Conservation (phyloP, 2,888 invertebrate species). For the Drosophila eohydei region DNA sequence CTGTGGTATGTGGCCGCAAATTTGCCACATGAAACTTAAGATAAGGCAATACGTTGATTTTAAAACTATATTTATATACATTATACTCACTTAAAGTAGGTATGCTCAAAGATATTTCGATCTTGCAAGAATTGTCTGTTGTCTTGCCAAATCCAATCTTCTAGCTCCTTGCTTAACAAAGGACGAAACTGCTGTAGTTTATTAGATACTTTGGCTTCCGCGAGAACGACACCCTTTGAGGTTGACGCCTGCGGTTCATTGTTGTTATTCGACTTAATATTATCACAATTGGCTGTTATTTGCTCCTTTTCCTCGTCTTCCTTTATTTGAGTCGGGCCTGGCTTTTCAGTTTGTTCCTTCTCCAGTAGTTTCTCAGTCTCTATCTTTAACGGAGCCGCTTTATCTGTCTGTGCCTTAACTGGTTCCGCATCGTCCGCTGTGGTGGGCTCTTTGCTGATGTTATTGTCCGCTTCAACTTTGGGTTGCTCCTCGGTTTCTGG, state of each 20-base stretch:
- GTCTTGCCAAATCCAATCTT: conserved; percentile 99
- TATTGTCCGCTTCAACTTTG: conserved; percentile 29
- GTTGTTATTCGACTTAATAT: conserved; percentile 71
- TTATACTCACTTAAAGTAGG: conserved; percentile 93
- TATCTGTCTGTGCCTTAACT: neutral
- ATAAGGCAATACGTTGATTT: neutral
- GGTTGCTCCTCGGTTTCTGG: conserved; percentile 37
- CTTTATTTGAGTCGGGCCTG: neutral
- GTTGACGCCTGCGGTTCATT: conserved; percentile 69
- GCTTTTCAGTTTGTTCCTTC: conserved; percentile 2
- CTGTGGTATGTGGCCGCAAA: conserved; percentile 96
- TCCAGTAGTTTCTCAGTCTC: conserved; percentile 8
- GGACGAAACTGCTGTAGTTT: conserved; percentile 74
- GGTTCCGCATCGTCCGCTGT: conserved; percentile 8
- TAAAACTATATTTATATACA: neutral
- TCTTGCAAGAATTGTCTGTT: conserved; percentile 98
- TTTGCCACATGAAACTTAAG: conserved; percentile 96
- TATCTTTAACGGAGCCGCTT: conserved; percentile 1
- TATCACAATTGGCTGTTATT: conserved; percentile 83
- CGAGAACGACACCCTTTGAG: conserved; percentile 58
- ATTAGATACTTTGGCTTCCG: conserved; percentile 35
- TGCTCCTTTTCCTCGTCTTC: conserved; percentile 42
- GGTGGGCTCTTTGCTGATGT: conserved; percentile 23
- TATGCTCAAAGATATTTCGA: conserved; percentile 97
- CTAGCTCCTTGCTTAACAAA: conserved; percentile 88